These are phyloP conservation scores for Apostichopus parvimensis DNA, from an alignment of 35 echinoderm and acorn worm species.

Conservation along the genomic window DNA sequence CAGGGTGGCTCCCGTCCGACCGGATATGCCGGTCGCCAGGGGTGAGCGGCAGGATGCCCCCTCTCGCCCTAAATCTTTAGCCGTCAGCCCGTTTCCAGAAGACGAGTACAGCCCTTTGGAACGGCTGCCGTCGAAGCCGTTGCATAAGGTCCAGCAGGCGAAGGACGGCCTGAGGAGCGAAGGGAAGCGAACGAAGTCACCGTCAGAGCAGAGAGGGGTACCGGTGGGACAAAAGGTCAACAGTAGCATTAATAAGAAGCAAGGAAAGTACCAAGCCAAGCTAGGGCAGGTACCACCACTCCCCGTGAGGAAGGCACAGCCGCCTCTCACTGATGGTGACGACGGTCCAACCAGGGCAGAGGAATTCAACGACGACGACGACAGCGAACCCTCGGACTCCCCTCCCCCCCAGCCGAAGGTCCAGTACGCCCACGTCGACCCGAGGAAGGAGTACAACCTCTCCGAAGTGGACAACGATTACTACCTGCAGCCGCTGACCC, in stretches of 20 bases:
- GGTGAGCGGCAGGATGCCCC: neutral
- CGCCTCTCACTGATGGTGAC: neutral
- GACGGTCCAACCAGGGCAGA: too few relatives aligned
- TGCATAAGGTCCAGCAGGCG: neutral
- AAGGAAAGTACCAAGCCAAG: slow-evolving; percentile 28
- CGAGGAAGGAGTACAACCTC: neutral
- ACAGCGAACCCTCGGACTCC: neutral
- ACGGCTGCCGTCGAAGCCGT: neutral
- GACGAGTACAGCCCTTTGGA: slow-evolving; percentile 3
- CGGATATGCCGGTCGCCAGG: neutral
- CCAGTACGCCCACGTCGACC: slow-evolving; percentile 3
- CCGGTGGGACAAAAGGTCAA: neutral
- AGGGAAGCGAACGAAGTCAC: neutral
- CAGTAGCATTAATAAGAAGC: neutral
- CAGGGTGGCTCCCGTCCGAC: neutral
- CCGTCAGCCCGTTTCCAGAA: slow-evolving; percentile 20
- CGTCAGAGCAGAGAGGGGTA: neutral
- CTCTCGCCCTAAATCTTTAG: neutral
- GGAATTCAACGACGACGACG: neutral
- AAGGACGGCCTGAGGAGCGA: neutral
- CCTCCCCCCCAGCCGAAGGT: slow-evolving; percentile 1
- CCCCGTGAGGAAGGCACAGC: neutral
- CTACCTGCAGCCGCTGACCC: slow-evolving; percentile 13
- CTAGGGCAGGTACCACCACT: slow-evolving; percentile 15
- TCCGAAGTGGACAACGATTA: neutral